Evolutionary conservation across 2,888 invertebrate genomes (phyloP).

Genomic region (Azorinus chamasolen): DNA sequence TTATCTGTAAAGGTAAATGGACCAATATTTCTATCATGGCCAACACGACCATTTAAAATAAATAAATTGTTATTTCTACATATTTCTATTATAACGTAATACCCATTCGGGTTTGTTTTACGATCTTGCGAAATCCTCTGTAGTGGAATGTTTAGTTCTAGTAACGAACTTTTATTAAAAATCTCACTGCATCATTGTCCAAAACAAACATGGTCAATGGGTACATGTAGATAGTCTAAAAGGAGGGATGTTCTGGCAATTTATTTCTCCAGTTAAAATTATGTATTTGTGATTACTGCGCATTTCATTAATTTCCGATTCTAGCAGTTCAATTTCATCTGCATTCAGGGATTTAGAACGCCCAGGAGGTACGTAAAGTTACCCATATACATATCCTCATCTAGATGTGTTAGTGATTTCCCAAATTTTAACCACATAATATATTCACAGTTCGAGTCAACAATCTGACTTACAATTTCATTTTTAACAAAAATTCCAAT

Average conservation of each 20-base stretch:
- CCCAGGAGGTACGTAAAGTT: constrained; percentile 10
- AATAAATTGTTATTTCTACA: constrained; percentile 12
- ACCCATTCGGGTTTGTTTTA: not conserved
- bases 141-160: not conserved
- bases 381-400: not conserved
- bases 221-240: no score
- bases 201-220: no score
- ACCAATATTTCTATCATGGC: no score
- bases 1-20: no score
- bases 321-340: no score
- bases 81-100: constrained; percentile 1
- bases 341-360: constrained; percentile 15
- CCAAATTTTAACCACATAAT: constrained; percentile 13
- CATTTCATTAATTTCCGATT: no score
- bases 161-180: no score
- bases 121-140: not conserved
- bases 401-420: not conserved
- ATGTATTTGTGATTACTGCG: no score
- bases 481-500: constrained; percentile 14
- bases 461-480: not conserved
- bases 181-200: no score
- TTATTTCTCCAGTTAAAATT: not conserved
- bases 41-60: no score
- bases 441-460: no score
- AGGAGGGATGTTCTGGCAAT: no score